A percentile compares a stretch with the other conserved stretches of the same genome.
phyloP scores from a whole-genome alignment of 1,140 invertebrate species.

The Drosophila pseudoananassae region DNA sequence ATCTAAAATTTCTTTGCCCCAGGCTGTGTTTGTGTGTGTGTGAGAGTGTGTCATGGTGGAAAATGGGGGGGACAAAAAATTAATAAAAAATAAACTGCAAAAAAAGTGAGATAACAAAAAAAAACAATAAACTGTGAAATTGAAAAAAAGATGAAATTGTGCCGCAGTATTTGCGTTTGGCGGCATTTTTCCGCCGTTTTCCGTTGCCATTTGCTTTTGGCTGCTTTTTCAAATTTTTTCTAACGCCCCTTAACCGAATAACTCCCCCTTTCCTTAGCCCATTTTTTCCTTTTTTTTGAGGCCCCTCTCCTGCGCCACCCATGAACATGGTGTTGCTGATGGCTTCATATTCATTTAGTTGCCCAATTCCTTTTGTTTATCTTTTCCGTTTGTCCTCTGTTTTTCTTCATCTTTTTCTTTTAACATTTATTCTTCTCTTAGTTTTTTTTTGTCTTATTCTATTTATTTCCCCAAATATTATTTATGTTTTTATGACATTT shows the following conservation, averaged over 20 bases:
- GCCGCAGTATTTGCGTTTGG: conserved; percentile 68
- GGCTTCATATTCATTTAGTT: conserved; percentile 46
- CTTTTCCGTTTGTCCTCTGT: conserved; percentile 23
- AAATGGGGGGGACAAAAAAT: conserved; percentile 18
- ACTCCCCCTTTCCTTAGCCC: conserved; percentile 7
- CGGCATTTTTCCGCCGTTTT: conserved; percentile 56
- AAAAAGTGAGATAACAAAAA: conserved; percentile 40
- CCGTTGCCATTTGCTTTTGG: conserved; percentile 25
- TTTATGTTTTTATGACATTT: conserved; percentile 64
- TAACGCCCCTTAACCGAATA: not conserved
- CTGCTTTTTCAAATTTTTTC: conserved; percentile 52
- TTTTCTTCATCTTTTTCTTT: conserved; percentile 2
- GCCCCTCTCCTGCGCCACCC: conserved; percentile 2
- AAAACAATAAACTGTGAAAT: not conserved
- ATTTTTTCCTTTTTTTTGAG: conserved; percentile 13
- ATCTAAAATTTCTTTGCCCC: conserved; percentile 53
- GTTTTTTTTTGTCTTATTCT: not conserved
- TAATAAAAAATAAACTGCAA: conserved; percentile 41
- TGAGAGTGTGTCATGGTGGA: conserved; percentile 19
- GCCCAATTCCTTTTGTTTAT: conserved; percentile 57
- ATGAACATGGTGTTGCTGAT: conserved; percentile 41
- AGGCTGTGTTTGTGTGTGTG: conserved; percentile 23
- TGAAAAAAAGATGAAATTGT: conserved; percentile 50
- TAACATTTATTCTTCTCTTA: not conserved
- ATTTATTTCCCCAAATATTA: conserved; percentile 24